A percentile compares a stretch with the other conserved stretches of the same genome.
phyloP scores from a whole-genome alignment of 2,888 invertebrate genomes.

The Deilephila porcellus region DNA sequence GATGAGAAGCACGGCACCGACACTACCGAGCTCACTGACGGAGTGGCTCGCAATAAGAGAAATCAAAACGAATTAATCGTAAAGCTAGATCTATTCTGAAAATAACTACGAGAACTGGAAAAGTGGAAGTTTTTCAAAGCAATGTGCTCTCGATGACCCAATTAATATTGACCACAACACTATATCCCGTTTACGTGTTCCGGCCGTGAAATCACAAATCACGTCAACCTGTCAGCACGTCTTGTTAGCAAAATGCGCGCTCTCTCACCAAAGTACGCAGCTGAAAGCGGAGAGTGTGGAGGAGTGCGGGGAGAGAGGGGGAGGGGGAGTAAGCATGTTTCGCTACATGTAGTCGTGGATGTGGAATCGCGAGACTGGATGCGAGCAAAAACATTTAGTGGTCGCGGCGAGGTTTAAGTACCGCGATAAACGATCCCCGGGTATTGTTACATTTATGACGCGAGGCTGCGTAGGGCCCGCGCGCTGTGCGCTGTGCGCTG shows the following conservation, averaged over 20 bases:
- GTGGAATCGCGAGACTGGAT: neutral
- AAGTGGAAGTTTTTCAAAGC: neutral
- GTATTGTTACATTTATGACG: constrained; percentile 9
- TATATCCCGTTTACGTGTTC: too few relatives aligned
- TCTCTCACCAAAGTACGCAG: neutral
- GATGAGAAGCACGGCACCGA: neutral
- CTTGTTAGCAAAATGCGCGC: neutral
- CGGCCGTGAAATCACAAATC: neutral
- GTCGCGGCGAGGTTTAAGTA: constrained; percentile 19
- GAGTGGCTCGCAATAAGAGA: too few relatives aligned
- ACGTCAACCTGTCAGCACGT: neutral
- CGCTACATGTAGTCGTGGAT: neutral
- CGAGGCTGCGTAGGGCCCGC: neutral
- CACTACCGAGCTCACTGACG: neutral
- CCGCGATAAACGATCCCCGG: constrained; percentile 19
- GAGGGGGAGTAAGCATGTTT: neutral
- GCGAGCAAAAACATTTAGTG: constrained; percentile 13
- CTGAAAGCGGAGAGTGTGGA: neutral
- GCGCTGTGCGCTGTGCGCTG: neutral
- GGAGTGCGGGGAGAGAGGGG: neutral
- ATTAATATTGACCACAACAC: neutral
- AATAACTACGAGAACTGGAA: neutral
- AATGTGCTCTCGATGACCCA: neutral
- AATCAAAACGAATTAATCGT: too few relatives aligned
- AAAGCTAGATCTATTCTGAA: neutral